phyloP scores from a whole-genome alignment of 2,888 invertebrate genomes.

The Salticus scenicus region DNA sequence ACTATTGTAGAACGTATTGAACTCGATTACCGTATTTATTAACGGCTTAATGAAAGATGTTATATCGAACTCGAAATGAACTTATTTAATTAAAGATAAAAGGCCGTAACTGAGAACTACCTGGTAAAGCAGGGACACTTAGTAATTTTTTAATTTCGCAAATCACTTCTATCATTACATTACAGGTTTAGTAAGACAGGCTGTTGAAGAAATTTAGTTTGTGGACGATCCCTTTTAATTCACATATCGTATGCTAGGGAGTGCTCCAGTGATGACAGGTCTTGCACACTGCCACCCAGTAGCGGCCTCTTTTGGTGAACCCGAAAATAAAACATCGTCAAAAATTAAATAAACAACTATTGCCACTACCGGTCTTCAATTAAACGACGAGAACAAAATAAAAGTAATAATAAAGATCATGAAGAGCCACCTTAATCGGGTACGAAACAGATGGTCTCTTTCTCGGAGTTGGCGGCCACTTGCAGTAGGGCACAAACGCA shows the following conservation, averaged over 20 bases:
- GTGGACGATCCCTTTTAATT: neutral
- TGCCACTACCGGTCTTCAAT: constrained; percentile 38
- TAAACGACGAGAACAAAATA: constrained; percentile 10
- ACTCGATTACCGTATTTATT: too few relatives aligned
- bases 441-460: neutral
- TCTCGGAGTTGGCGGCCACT: neutral
- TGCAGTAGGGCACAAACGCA: neutral
- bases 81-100: too few relatives aligned
- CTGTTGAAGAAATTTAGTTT: neutral
- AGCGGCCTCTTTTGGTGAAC: constrained; percentile 34
- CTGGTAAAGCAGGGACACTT: too few relatives aligned
- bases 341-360: constrained; percentile 29
- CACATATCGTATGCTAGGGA: constrained; percentile 33
- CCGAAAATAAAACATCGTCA: constrained; percentile 1
- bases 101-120: too few relatives aligned
- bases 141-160: too few relatives aligned
- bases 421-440: constrained; percentile 35
- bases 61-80: too few relatives aligned
- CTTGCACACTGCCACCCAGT: constrained; percentile 29
- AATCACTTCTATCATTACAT: too few relatives aligned
- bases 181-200: too few relatives aligned
- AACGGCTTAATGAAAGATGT: too few relatives aligned
- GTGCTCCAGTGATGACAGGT: constrained; percentile 41
- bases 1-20: too few relatives aligned
- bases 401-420: neutral